Conservation (phyloP, 2,113 vertebrate genomes). For the Saguinus midas region DNA sequence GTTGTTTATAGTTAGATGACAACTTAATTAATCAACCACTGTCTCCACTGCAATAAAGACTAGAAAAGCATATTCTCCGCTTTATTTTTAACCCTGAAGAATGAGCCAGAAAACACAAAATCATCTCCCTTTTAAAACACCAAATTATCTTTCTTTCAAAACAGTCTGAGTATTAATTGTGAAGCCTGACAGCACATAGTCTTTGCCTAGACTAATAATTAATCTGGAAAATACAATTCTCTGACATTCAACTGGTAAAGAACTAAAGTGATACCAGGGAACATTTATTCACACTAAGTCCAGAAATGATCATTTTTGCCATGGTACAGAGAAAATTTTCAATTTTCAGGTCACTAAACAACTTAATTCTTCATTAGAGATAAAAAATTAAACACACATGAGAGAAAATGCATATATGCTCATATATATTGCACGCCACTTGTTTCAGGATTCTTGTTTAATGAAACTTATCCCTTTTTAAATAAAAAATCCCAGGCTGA, state of each 20-base stretch:
- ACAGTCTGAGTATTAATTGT: conserved; percentile 84
- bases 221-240: conserved; percentile 79
- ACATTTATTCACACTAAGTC: conserved; percentile 69
- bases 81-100: conserved; percentile 83
- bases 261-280: conserved; percentile 70
- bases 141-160: conserved; percentile 83
- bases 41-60: conserved; percentile 73
- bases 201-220: conserved; percentile 81
- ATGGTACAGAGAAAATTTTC: conserved; percentile 66
- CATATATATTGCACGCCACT: background rate
- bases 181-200: conserved; percentile 79
- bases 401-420: background rate
- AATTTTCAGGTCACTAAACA: conserved; percentile 70
- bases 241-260: conserved; percentile 71
- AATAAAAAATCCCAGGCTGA: conserved; percentile 35
- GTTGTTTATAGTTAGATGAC: conserved; percentile 79
- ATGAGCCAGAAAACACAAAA: conserved; percentile 83
- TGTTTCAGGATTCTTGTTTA: conserved; percentile 39
- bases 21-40: conserved; percentile 82
- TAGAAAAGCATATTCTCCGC: conserved; percentile 67
- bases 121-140: conserved; percentile 83
- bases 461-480: conserved; percentile 33
- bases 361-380: conserved; percentile 66
- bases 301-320: conserved; percentile 67
- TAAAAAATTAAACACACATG: conserved; percentile 63